Percentiles rank a stretch among this genome's conserved stretches.
Evolutionary conservation across 2,888 invertebrate species (phyloP).

Genomic region (Heliconius erato): DNA sequence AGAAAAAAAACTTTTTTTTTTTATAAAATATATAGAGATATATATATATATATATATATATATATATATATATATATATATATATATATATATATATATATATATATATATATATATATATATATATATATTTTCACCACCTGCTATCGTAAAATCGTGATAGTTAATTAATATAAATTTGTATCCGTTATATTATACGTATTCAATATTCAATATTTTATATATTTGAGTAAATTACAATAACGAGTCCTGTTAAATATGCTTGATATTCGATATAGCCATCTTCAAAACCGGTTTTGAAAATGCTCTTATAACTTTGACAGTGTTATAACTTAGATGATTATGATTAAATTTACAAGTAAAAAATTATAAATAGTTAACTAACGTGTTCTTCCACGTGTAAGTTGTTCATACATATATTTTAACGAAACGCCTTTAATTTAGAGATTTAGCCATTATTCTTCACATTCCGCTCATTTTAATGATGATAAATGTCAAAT

Average conservation of each 20-base stretch:
- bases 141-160: not conserved
- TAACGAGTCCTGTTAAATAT: not conserved
- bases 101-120: too few species aligned
- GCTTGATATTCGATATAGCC: not conserved
- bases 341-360: not conserved
- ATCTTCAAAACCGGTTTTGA: not conserved
- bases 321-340: not conserved
- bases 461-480: too few species aligned
- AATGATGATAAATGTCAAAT: too few species aligned
- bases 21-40: too few species aligned
- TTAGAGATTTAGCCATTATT: not conserved
- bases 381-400: not conserved
- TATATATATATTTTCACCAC: not conserved
- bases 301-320: not conserved
- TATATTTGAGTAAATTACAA: constrained; percentile 2
- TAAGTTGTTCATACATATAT: not conserved
- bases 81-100: too few species aligned
- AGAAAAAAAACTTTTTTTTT: too few species aligned
- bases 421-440: not conserved
- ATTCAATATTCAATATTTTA: not conserved
- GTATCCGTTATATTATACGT: not conserved
- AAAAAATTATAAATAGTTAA: not conserved
- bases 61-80: too few species aligned
- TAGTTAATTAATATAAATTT: not conserved
- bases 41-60: too few species aligned